Conservation (phyloP, 2,888 invertebrate genomes). For the Eupithecia centaureata region DNA sequence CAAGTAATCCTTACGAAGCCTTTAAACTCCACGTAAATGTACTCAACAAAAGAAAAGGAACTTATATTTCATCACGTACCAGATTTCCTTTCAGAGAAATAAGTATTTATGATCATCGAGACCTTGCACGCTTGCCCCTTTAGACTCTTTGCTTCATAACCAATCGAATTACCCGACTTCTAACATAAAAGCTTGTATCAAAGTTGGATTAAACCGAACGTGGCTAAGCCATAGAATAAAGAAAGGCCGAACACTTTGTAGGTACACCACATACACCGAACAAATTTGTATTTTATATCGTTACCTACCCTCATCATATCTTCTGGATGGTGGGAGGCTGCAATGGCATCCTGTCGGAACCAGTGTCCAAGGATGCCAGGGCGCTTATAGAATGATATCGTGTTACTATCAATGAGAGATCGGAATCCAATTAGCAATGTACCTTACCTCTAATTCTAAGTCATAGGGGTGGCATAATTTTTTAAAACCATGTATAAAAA, state of each 20-base stretch:
- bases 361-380: too few species aligned
- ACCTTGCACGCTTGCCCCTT: conserved; percentile 6
- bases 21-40: not conserved
- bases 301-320: too few species aligned
- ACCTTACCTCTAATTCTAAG: too few species aligned
- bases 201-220: conserved; percentile 58
- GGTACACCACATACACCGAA: not conserved
- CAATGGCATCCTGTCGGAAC: too few species aligned
- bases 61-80: conserved; percentile 1
- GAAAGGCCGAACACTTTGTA: not conserved
- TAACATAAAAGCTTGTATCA: conserved; percentile 51
- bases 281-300: too few species aligned
- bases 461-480: too few species aligned
- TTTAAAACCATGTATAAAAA: too few species aligned
- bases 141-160: conserved; percentile 29
- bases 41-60: not conserved
- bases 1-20: too few species aligned
- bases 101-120: conserved; percentile 10
- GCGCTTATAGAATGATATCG: too few species aligned
- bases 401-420: too few species aligned
- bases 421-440: too few species aligned
- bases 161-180: conserved; percentile 37
- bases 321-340: too few species aligned
- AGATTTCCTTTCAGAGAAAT: conserved; percentile 1
- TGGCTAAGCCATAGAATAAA: not conserved